Percentiles rank a stretch among this genome's conserved stretches.
These are phyloP conservation scores for Lepus oiostolus DNA, from an alignment of 2,797 vertebrate genomes.

Conservation along the genomic window DNA sequence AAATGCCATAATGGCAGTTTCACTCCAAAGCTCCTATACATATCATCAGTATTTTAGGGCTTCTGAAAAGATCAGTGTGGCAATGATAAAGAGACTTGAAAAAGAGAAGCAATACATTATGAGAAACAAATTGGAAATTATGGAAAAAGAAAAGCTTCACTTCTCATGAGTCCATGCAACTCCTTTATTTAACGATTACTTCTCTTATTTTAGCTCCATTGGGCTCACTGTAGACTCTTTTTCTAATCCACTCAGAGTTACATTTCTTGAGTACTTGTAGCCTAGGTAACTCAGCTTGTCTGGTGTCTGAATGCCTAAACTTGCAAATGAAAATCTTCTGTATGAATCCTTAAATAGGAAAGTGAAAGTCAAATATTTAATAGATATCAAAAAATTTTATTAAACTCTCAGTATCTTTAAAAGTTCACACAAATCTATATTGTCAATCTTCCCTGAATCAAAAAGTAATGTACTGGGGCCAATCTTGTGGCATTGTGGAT, in stretches of 20 bases:
- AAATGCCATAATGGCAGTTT: conserved; percentile 26
- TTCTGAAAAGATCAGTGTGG: not conserved
- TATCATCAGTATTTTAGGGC: not conserved
- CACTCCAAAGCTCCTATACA: not conserved
- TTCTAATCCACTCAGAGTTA: not conserved
- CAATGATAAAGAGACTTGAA: not conserved
- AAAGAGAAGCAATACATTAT: not conserved
- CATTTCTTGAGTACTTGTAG: not conserved
- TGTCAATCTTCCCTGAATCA: not conserved
- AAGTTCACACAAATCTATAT: not conserved
- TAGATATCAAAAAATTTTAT: not conserved
- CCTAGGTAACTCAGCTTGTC: not conserved
- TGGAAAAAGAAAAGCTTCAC: not conserved
- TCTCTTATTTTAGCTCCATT: not conserved
- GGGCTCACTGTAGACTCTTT: not conserved
- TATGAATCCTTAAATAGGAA: not conserved
- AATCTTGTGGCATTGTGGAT: too few relatives aligned
- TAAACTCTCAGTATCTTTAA: conserved; percentile 22
- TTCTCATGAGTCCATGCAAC: not conserved
- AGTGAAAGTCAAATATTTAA: not conserved
- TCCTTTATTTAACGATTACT: not conserved
- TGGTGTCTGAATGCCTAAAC: not conserved
- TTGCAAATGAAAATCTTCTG: not conserved
- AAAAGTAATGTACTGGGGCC: not conserved
- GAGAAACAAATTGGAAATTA: not conserved